Evolutionary conservation across 2,888 invertebrate species (phyloP), one percentile per base, ranked within the genome.

Genomic region (Patella ulyssiponensis): DNA sequence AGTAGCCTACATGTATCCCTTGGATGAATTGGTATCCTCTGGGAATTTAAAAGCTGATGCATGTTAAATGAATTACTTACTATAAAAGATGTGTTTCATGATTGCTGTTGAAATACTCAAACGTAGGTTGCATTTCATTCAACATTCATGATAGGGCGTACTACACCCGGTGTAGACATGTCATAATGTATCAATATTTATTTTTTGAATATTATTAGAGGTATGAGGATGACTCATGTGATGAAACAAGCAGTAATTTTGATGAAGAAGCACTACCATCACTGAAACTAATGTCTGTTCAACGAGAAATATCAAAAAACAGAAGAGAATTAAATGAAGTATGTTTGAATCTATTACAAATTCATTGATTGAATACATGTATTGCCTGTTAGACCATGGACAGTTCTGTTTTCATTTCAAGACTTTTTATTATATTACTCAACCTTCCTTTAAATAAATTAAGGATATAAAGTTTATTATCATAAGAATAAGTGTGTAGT

Each of bases 271-370:
- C 77, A 14, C 71, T 84, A 14, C 84, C 85, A 23, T 86, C 86
- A 9, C 53, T 87, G 17, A 85, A 83, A 74, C 77, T 87, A 23
- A 87, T 88, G 44, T 79, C 82, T 54, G 73, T 86, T n/a, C 80
- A 87, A 51, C 84, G 82, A 75, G 82, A 83, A 69, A 85, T 85
- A 71, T 81, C 85, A 70, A 79, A 78, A 70, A 82, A 81, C 72
- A 82, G 82, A 74, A 83, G 80, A 77, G 85, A 87, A 69, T 80
- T 86, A 0, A 82, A 86, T 71, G 83, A 85, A 83, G 88, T 87
- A 81, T 27, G 73, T 71, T 20, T 14, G 44, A 44, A 44, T 53
- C 15, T 15, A 69, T 17, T 15, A 58, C 5, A 11, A 15, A 17
- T 7, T 44, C 44, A 44, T 69, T 69, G 27, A 75, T 33, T 33